phyloP scores from a whole-genome alignment of 2,888 invertebrate species.

The Trissonchulus latispiculum region DNA sequence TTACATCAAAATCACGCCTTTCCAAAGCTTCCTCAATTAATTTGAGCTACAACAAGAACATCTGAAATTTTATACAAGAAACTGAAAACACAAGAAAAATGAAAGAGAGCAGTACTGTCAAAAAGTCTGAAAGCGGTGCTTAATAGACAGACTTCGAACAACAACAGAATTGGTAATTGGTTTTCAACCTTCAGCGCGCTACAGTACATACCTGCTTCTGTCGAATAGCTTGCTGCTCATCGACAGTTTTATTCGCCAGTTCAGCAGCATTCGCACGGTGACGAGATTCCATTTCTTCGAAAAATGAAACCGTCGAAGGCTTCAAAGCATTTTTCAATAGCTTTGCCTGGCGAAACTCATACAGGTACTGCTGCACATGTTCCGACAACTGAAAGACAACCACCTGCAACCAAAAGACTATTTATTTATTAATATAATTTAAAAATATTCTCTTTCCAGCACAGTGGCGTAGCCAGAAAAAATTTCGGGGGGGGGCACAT shows the following conservation, averaged over 20 bases:
- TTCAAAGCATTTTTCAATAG: neutral
- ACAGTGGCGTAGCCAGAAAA: no score
- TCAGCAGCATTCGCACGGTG: slow-evolving; percentile 52
- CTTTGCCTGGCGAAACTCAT: slow-evolving; percentile 25
- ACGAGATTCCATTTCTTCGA: slow-evolving; percentile 75
- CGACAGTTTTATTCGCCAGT: no score
- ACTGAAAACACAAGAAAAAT: neutral
- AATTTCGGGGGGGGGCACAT: no score
- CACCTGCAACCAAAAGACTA: slow-evolving; percentile 33
- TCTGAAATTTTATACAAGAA: neutral
- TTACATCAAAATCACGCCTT: neutral
- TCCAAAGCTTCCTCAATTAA: neutral
- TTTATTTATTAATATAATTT: no score
- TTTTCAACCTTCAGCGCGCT: no score
- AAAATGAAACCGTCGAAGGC: slow-evolving; percentile 59
- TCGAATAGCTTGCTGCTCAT: no score
- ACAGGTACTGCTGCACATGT: slow-evolving; percentile 39
- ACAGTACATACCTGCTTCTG: no score
- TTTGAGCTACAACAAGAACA: neutral
- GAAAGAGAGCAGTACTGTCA: no score
- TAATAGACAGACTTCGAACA: no score
- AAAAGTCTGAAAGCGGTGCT: no score
- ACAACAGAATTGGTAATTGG: no score
- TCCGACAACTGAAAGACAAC: slow-evolving; percentile 43
- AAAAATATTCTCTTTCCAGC: no score